These are phyloP conservation scores for Dynastes grantii DNA, from an alignment of 2,888 invertebrate genomes.

Conservation along the genomic window DNA sequence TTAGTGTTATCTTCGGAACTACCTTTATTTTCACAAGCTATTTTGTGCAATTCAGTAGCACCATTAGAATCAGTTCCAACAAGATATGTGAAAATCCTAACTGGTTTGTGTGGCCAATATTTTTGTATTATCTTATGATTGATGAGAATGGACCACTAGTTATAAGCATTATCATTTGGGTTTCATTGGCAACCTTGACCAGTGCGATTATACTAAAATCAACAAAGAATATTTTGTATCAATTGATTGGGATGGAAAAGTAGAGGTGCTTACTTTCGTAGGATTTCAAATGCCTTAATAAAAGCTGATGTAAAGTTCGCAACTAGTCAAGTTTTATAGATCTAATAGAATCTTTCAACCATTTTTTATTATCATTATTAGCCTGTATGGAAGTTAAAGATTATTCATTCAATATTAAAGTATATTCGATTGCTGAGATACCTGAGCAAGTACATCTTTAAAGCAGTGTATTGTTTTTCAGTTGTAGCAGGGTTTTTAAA, in stretches of 20 bases:
- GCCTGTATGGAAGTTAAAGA: constrained; percentile 74
- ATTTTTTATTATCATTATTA: constrained; percentile 85
- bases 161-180: constrained; percentile 98
- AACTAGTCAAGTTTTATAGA: constrained; percentile 82
- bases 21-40: constrained; percentile 99
- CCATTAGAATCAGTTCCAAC: constrained; percentile 95
- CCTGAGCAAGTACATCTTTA: constrained; percentile 91
- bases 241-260: neutral
- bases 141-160: constrained; percentile 91
- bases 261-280: constrained; percentile 78
- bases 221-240: constrained; percentile 44
- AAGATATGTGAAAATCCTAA: constrained; percentile 96
- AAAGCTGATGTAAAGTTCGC: constrained; percentile 95
- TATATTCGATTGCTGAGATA: constrained; percentile 64
- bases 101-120: constrained; percentile 94
- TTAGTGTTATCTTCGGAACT: constrained; percentile 52
- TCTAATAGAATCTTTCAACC: constrained; percentile 84
- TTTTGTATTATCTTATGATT: constrained; percentile 77
- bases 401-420: neutral
- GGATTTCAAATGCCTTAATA: constrained; percentile 92
- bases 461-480: constrained; percentile 90
- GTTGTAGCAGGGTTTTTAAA: constrained; percentile 90
- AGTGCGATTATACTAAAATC: constrained; percentile 83
- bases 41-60: constrained; percentile 88
- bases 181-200: constrained; percentile 95